Base-by-base conservation (phyloP, 2,797 vertebrate species). In the Trachops cirrhosus region DNA sequence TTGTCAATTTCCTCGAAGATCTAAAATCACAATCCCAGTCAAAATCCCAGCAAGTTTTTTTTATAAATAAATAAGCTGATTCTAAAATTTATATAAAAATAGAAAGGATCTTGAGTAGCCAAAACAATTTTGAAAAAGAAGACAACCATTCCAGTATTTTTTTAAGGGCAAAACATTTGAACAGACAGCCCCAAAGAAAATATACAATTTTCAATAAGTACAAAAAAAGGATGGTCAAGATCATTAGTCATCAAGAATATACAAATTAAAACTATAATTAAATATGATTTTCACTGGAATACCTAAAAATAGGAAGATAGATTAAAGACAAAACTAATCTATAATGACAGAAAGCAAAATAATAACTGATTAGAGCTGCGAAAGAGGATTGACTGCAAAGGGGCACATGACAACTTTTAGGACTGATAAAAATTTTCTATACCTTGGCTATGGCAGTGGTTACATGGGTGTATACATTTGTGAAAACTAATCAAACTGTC, bases 181-280 rank as follows among this genome's bases (percentile, higher is more conserved):
- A 78, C 9, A 71, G 39, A 52, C 2, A 50, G 15, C 48, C 54
- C 16, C 82, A 88, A 59, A 57, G 29, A 94, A 91, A 6, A 64
- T 85, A 80, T 14, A 18, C 10, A 80, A 77, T 91, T 8, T 50
- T 22, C 46, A 79, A 5, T 21, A 64, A 94, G 19, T 64, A 46
- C 29, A 46, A 68, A 75, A 64, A 64, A 91, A 48, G 2, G 3
- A 73, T 92, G n/a, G 34, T 52, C 37, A 67, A 71, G 29, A 67
- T 48, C n/a, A 95, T 59, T 85, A 71, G 14, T 91, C 70, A 93
- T 89, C 22, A 37, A 19, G 26, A 32, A 95, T 94, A 93, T 83
- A 15, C 16, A 91, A 89, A 91, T 91, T 93, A 64, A 95, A 95
- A 84, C 46, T 57, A n/a, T 39, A 94, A 80, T 87, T 93, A 87